Evolutionary conservation across 2,888 invertebrate genomes (phyloP), one percentile per base, ranked within the genome.

Genomic region (Myathropa florea): DNA sequence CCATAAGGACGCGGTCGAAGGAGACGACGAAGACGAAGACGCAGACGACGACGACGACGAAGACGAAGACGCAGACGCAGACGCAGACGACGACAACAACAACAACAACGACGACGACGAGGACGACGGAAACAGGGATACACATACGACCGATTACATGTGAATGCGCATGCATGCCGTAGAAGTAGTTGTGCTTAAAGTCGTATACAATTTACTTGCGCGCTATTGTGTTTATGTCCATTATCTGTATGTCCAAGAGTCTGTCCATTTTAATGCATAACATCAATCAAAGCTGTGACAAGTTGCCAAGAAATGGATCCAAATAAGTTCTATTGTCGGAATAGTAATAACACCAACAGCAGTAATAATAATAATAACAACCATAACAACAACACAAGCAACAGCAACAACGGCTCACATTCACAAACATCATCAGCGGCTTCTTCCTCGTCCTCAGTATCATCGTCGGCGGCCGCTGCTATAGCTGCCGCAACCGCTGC

Each of bases 311-410:
- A 89, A 85, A 92, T 92, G 92, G 92, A 92, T 89, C 88, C 91
- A 75, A 91, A 91, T 88, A 91, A 91, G 88, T 90, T 90, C 83
- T 92, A 92, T 88, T 91, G 91, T 88, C 91, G 90, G 64, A 90
- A 89, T 55, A 86, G 78, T 63, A 67, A 21, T 21, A 81, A 67
- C 61, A 67, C 14, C 59, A 82, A 75, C 65, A 82, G 18, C 26
- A 80, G 14, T 33, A 57, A 57, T 57, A 70, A 30, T 55, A 79
- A 30, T 88, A 88, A 87, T 88, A 77, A 89, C 78, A 77, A 78
- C 71, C 39, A 71, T 23, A 72, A 77, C 73, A 85, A 77, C 59
- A 67, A 21, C 23, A 82, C 14, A 33, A 80, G 23, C 63, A 57
- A 28, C 75, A 70, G 21, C 79, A 80, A 82, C 71, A 57, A 79